Conservation (phyloP, 2,113 vertebrate species). For the Naja naja region DNA sequence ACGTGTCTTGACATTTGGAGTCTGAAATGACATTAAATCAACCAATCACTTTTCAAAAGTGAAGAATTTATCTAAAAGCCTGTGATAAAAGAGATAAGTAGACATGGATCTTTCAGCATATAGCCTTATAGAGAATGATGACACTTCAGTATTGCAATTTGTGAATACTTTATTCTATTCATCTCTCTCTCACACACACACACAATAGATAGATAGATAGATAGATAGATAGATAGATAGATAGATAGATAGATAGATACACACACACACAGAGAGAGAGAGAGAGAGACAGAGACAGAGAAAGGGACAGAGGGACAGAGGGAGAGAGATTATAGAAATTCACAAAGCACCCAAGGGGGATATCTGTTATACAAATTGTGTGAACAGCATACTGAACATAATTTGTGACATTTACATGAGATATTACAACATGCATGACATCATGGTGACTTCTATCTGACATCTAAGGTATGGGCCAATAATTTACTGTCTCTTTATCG, state of each 20-base stretch:
- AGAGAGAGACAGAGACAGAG: no score
- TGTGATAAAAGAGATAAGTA: background rate
- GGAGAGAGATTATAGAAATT: background rate
- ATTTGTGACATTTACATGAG: background rate
- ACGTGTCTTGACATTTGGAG: background rate
- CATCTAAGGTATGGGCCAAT: background rate
- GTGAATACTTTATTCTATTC: background rate
- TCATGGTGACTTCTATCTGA: background rate
- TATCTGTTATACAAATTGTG: background rate
- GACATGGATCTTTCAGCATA: background rate
- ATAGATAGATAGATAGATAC: no score
- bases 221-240: no score
- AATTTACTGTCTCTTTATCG: background rate
- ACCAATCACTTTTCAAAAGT: constrained; percentile 26
- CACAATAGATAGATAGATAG: no score
- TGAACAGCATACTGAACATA: background rate
- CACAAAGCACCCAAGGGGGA: background rate
- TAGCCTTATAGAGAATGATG: background rate
- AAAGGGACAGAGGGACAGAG: no score
- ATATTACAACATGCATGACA: background rate
- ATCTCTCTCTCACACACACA: no score
- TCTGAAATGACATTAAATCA: background rate
- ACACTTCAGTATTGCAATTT: background rate
- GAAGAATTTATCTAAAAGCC: constrained; percentile 18
- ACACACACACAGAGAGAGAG: background rate